These are phyloP conservation scores for Muscicapa comitata DNA, from an alignment of 2,797 vertebrate genomes.

Conservation along the genomic window DNA sequence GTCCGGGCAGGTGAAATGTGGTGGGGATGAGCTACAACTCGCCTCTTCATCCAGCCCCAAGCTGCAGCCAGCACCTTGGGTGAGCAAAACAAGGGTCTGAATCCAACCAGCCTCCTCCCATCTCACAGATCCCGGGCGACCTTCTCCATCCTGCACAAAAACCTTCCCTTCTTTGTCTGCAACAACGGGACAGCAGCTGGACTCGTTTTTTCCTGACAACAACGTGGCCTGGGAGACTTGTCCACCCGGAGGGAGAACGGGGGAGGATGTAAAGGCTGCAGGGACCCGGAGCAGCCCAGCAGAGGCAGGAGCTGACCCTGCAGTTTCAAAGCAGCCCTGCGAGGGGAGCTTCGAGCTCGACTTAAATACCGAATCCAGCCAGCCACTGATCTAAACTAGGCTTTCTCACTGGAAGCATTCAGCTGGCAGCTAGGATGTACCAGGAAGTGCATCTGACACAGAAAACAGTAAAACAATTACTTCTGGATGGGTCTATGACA, in stretches of 20 bases:
- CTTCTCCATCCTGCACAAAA: background rate
- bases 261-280: background rate
- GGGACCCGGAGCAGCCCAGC: background rate
- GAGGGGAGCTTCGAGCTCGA: background rate
- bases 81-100: background rate
- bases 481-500: background rate
- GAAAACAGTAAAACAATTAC: background rate
- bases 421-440: background rate
- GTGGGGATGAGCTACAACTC: background rate
- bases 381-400: background rate
- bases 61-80: background rate
- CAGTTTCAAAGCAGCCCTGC: background rate
- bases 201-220: background rate
- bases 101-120: background rate
- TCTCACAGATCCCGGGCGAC: background rate
- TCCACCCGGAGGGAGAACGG: rapidly evolving
- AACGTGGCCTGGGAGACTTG: background rate
- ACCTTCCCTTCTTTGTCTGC: background rate
- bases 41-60: rapidly evolving
- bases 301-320: background rate
- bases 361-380: background rate
- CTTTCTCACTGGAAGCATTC: background rate
- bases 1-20: rapidly evolving
- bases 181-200: background rate
- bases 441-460: background rate